Evolutionary conservation across 2,888 invertebrate species (phyloP).

Genomic region (Dasysyrphus albostriatus): DNA sequence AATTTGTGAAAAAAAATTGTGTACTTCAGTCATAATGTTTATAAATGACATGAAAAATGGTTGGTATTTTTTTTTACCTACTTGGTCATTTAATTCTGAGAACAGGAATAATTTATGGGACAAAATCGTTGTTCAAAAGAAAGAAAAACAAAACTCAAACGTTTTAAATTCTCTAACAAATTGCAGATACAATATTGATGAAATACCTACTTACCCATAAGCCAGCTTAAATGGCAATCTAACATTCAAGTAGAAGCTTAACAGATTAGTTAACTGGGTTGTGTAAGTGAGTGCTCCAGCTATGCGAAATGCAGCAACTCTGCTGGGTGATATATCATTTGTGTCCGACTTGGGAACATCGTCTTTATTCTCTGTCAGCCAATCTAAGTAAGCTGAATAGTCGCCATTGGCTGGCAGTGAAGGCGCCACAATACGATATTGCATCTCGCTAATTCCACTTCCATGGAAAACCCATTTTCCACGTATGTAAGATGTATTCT

Average conservation of each 20-base stretch:
- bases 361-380: constrained; percentile 87
- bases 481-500: constrained; percentile 91
- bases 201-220: constrained; percentile 85
- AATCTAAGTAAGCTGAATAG: constrained; percentile 90
- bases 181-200: background rate
- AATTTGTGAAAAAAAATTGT: too few relatives aligned
- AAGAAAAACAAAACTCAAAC: too few relatives aligned
- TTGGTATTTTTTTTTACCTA: too few relatives aligned
- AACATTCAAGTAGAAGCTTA: constrained; percentile 93
- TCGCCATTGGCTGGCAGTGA: constrained; percentile 93
- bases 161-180: too few relatives aligned
- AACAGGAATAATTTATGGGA: too few relatives aligned
- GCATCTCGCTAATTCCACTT: constrained; percentile 88
- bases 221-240: constrained; percentile 90
- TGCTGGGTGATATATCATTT: constrained; percentile 86
- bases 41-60: too few relatives aligned
- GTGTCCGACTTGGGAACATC: constrained; percentile 82
- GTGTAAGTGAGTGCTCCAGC: constrained; percentile 93
- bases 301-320: constrained; percentile 89
- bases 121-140: too few relatives aligned
- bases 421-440: constrained; percentile 92
- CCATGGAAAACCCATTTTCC: constrained; percentile 88
- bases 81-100: too few relatives aligned
- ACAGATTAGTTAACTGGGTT: constrained; percentile 92
- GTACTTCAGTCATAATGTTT: too few relatives aligned